A percentile compares a stretch with the other conserved stretches of the same genome.
These are phyloP conservation scores for Dicaeum eximium DNA, from an alignment of 2,113 vertebrate species.

Conservation along the genomic window DNA sequence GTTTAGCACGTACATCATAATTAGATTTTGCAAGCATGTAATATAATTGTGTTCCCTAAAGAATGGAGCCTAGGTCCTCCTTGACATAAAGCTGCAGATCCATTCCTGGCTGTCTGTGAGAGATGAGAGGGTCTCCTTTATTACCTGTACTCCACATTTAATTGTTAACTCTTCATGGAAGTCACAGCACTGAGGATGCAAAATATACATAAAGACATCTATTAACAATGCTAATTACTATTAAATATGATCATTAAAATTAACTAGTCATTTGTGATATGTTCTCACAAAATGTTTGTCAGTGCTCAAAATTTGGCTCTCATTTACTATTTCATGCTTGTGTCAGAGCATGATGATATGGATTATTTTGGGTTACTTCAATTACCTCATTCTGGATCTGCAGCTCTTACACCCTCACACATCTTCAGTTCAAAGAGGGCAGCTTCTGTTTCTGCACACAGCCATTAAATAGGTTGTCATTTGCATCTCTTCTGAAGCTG, in stretches of 20 bases:
- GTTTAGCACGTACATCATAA: neutral
- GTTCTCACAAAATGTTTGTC: neutral
- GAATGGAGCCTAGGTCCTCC: neutral
- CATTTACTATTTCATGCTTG: neutral
- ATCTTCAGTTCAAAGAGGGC: constrained; percentile 9
- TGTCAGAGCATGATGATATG: neutral
- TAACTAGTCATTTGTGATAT: neutral
- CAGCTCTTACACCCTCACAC: neutral
- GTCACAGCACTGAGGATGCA: neutral
- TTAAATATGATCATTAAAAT: neutral
- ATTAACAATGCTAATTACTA: neutral
- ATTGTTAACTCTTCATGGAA: neutral
- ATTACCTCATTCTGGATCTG: neutral
- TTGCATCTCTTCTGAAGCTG: constrained; percentile 27
- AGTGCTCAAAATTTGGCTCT: neutral
- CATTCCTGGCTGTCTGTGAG: neutral
- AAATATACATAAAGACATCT: neutral
- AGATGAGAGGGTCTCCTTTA: neutral
- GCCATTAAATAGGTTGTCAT: constrained; percentile 21
- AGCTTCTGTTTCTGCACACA: neutral
- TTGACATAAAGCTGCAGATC: neutral
- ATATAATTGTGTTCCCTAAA: neutral
- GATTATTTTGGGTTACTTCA: constrained; percentile 1
- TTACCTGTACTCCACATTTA: neutral
- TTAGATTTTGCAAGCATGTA: neutral